A percentile compares a stretch with the other conserved stretches of the same genome.
Evolutionary conservation across 2,113 vertebrate genomes (phyloP).

Genomic region (Neolamprologus tretocephalus): DNA sequence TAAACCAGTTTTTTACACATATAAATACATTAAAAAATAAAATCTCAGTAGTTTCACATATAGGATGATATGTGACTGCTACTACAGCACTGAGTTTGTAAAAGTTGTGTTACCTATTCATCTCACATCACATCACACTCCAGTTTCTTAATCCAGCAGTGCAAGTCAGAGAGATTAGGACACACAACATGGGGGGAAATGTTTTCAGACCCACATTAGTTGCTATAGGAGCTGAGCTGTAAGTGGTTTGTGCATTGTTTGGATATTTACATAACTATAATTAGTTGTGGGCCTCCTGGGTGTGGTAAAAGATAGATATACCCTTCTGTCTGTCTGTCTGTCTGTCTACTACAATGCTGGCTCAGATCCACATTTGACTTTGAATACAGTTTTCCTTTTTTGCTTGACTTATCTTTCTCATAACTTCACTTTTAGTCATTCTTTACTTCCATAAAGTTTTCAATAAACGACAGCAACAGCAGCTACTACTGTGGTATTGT

Average conservation of each 20-base stretch:
- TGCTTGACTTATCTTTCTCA: not conserved
- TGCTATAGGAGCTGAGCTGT: constrained; percentile 19
- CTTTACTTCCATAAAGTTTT: not conserved
- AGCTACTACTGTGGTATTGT: not conserved
- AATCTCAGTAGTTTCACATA: not conserved
- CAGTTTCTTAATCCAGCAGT: not conserved
- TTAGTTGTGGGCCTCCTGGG: not conserved
- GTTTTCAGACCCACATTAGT: not conserved
- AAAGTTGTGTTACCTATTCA: not conserved
- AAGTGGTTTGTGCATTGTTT: constrained; percentile 15
- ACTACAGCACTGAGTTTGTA: not conserved
- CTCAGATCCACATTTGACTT: not conserved
- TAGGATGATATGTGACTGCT: not conserved
- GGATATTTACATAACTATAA: constrained; percentile 11
- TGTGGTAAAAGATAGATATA: not conserved
- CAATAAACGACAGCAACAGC: not conserved
- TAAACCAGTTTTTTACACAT: not conserved
- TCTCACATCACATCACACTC: not conserved
- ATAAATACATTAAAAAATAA: not conserved
- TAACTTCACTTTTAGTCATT: not conserved
- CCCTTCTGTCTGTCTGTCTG: not conserved
- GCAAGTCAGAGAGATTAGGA: not conserved
- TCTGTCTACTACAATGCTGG: not conserved
- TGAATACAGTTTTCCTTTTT: not conserved
- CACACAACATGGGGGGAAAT: not conserved